phyloP scores from a whole-genome alignment of 2,797 vertebrate genomes.

The Pelodytes ibericus region DNA sequence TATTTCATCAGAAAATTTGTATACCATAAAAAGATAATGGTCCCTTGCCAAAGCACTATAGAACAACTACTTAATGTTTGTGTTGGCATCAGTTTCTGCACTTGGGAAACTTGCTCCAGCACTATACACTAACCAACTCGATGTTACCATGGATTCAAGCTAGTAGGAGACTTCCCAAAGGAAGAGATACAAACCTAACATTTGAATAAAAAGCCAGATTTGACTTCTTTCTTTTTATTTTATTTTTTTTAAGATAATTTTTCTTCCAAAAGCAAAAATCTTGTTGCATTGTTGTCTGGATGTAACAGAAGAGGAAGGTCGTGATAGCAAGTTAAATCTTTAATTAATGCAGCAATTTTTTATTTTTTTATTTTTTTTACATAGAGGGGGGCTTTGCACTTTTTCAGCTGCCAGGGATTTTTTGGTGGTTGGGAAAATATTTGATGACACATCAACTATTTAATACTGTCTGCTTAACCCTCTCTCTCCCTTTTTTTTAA shows the following conservation, averaged over 20 bases:
- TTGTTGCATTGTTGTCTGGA: not conserved
- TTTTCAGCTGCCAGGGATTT: constrained; percentile 48
- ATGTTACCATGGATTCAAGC: constrained; percentile 3
- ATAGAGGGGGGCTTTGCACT: not conserved
- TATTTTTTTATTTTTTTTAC: not conserved
- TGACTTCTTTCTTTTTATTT: no score
- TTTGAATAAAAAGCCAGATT: constrained; percentile 9
- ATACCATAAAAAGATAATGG: constrained; percentile 36
- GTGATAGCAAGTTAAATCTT: not conserved
- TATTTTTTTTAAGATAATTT: no score
- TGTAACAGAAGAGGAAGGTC: not conserved
- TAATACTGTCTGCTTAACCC: constrained; percentile 46
- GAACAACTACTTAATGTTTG: constrained; percentile 21
- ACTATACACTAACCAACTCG: not conserved
- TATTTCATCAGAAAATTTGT: constrained; percentile 23
- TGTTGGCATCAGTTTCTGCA: constrained; percentile 30
- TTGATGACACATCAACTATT: constrained; percentile 57
- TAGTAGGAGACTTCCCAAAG: constrained; percentile 18
- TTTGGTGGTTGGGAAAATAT: constrained; percentile 55
- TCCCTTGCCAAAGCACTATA: not conserved
- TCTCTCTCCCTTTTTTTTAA: constrained; percentile 13
- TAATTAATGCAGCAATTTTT: not conserved
- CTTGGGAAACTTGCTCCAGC: not conserved
- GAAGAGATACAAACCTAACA: constrained; percentile 13
- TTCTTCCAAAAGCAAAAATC: not conserved